Percentiles rank a stretch among this genome's conserved stretches.
Conservation (phyloP, 2,888 invertebrate species). For the Drosophila prostipennis region DNA sequence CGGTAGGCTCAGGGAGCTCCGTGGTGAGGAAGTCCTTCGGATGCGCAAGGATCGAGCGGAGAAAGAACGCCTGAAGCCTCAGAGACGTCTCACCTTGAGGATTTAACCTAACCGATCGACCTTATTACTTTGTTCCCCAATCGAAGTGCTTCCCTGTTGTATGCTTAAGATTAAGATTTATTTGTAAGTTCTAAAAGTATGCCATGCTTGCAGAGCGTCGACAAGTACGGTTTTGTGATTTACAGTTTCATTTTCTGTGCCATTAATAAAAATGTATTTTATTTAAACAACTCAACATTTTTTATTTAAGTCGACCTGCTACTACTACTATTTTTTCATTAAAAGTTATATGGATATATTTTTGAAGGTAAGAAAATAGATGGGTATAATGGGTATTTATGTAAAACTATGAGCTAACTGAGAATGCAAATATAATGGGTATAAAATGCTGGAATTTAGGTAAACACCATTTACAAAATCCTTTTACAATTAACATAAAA, state of each 20-base stretch:
- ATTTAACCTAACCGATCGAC: constrained; percentile 36
- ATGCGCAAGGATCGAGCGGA: constrained; percentile 58
- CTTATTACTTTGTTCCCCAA: constrained; percentile 8
- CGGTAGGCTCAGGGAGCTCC: constrained; percentile 40
- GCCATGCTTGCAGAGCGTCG: constrained; percentile 27
- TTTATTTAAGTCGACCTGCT: too few species aligned
- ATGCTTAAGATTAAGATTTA: constrained; percentile 44
- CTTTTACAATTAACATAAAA: too few species aligned
- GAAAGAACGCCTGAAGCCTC: constrained; percentile 45
- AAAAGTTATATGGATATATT: too few species aligned
- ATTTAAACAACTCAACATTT: too few species aligned
- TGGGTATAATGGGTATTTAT: too few species aligned
- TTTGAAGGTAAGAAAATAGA: too few species aligned
- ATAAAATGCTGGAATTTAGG: too few species aligned
- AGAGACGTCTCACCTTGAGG: constrained; percentile 50
- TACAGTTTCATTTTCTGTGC: constrained; percentile 5
- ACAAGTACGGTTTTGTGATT: constrained; percentile 6
- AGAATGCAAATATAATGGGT: too few species aligned
- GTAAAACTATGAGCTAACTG: too few species aligned
- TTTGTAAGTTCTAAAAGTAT: constrained; percentile 51
- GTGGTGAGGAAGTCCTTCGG: constrained; percentile 50
- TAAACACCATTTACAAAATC: too few species aligned
- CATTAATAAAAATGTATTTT: constrained; percentile 25
- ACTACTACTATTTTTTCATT: too few species aligned
- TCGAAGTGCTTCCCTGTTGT: constrained; percentile 59